These are phyloP conservation scores for Zhuqinia jingwanae DNA, from an alignment of 2,888 invertebrate genomes.

Conservation along the genomic window DNA sequence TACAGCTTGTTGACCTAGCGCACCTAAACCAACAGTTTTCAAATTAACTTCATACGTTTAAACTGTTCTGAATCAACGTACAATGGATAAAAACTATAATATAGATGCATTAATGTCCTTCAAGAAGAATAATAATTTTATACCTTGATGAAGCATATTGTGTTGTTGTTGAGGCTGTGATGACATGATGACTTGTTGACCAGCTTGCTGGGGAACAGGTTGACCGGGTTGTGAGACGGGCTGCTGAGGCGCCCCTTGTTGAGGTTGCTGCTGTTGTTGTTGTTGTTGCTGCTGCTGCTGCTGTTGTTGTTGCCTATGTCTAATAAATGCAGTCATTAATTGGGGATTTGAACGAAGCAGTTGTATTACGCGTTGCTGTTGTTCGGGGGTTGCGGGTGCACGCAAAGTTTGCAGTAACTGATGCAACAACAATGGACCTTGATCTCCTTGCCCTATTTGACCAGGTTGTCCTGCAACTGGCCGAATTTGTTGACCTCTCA, in stretches of 20 bases:
- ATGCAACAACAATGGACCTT: slow-evolving; percentile 83
- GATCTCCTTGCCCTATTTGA: slow-evolving; percentile 76
- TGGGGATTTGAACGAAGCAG: slow-evolving; percentile 97
- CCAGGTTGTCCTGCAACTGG: slow-evolving; percentile 78
- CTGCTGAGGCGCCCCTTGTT: slow-evolving; percentile 79
- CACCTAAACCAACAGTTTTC: slow-evolving; percentile 55
- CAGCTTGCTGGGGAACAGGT: slow-evolving; percentile 70
- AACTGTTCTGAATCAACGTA: background rate
- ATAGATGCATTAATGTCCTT: too few species aligned
- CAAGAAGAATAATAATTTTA: too few species aligned
- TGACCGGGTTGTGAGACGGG: slow-evolving; percentile 66
- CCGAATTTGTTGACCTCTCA: slow-evolving; percentile 79
- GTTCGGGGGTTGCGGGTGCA: slow-evolving; percentile 94
- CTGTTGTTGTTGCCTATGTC: slow-evolving; percentile 86
- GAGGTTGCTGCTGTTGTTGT: slow-evolving; percentile 81
- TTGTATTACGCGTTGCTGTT: slow-evolving; percentile 93
- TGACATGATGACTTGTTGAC: slow-evolving; percentile 74
- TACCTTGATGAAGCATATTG: slow-evolving; percentile 78
- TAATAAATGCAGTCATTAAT: slow-evolving; percentile 97
- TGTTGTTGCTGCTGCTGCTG: slow-evolving; percentile 80
- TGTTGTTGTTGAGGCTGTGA: slow-evolving; percentile 79
- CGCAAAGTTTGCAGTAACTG: slow-evolving; percentile 94
- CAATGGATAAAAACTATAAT: too few species aligned
- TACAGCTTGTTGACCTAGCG: slow-evolving; percentile 76
- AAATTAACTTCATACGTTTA: background rate